phyloP scores from a whole-genome alignment of 2,797 vertebrate species.

The Pitangus sulphuratus region DNA sequence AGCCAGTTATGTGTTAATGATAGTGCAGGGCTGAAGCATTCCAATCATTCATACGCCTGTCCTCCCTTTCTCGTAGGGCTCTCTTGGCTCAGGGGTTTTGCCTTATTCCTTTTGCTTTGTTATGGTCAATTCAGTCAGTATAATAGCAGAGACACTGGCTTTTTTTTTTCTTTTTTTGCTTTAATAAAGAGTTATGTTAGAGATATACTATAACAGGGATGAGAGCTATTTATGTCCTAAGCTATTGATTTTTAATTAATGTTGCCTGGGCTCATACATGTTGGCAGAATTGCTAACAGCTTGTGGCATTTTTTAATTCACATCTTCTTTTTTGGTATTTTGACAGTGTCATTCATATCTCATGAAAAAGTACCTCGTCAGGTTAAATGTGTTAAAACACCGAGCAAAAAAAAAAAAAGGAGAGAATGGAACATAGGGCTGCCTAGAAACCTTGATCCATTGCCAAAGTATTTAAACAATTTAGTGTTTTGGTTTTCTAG shows the following conservation, averaged over 20 bases:
- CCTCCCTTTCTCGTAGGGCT: conserved; percentile 70
- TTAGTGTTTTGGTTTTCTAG: conserved; percentile 85
- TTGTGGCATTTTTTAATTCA: conserved; percentile 82
- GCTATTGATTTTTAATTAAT: conserved; percentile 86
- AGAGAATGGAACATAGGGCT: conserved; percentile 78
- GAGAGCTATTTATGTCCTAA: conserved; percentile 79
- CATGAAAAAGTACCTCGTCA: conserved; percentile 81
- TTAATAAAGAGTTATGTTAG: conserved; percentile 74
- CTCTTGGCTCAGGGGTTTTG: conserved; percentile 47
- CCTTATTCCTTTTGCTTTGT: conserved; percentile 74
- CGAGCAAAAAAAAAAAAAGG: conserved; percentile 43
- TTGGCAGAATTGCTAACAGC: conserved; percentile 84
- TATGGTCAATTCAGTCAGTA: conserved; percentile 69
- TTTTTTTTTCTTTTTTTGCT: conserved; percentile 45
- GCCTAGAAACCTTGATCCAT: conserved; percentile 85
- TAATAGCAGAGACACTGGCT: conserved; percentile 69
- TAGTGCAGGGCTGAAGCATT: conserved; percentile 64
- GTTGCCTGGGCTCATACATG: conserved; percentile 77
- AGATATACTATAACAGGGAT: conserved; percentile 74
- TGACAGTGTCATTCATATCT: conserved; percentile 83
- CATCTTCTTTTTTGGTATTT: conserved; percentile 80
- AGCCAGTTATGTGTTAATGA: conserved; percentile 72
- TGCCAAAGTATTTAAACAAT: conserved; percentile 89
- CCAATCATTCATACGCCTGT: conserved; percentile 70
- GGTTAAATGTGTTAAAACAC: conserved; percentile 84